These are phyloP conservation scores for Sipha flava DNA, from an alignment of 1,140 invertebrate genomes.

Conservation along the genomic window DNA sequence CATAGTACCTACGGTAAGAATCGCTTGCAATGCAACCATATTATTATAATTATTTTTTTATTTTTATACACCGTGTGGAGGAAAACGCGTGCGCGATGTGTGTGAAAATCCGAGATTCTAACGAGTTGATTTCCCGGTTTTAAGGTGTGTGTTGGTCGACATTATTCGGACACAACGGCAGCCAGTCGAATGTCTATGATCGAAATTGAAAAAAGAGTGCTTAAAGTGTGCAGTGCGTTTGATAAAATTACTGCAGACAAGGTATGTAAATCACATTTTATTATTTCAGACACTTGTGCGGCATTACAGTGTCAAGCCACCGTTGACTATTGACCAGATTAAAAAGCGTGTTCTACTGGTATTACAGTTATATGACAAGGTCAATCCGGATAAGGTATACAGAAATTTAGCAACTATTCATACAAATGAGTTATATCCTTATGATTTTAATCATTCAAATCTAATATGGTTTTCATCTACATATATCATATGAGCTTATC, in stretches of 20 bases:
- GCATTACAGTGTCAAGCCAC: slow-evolving; percentile 57
- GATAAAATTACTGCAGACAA: slow-evolving; percentile 69
- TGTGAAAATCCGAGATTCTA: background rate
- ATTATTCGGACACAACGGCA: background rate
- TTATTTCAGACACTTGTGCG: slow-evolving; percentile 58
- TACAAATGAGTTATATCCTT: background rate
- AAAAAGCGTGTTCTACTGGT: slow-evolving; percentile 81
- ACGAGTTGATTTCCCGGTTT: background rate
- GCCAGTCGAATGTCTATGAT: slow-evolving; percentile 32
- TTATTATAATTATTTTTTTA: too few relatives aligned
- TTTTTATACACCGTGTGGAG: too few relatives aligned
- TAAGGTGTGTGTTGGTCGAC: background rate
- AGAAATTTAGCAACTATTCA: background rate
- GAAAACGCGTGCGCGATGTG: background rate
- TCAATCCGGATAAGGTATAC: slow-evolving; percentile 82
- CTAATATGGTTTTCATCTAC: too few relatives aligned
- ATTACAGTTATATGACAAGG: slow-evolving; percentile 92
- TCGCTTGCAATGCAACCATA: background rate
- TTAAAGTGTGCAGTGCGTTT: slow-evolving; percentile 67
- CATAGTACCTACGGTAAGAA: background rate
- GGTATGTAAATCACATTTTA: slow-evolving; percentile 51
- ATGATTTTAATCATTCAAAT: too few relatives aligned
- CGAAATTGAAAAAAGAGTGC: slow-evolving; percentile 61
- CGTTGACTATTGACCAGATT: slow-evolving; percentile 70
- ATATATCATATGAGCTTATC: too few relatives aligned